Percentiles rank a stretch among this genome's conserved stretches.
These are phyloP conservation scores for Ooceraea biroi DNA, from an alignment of 1,140 invertebrate species.

Conservation along the genomic window DNA sequence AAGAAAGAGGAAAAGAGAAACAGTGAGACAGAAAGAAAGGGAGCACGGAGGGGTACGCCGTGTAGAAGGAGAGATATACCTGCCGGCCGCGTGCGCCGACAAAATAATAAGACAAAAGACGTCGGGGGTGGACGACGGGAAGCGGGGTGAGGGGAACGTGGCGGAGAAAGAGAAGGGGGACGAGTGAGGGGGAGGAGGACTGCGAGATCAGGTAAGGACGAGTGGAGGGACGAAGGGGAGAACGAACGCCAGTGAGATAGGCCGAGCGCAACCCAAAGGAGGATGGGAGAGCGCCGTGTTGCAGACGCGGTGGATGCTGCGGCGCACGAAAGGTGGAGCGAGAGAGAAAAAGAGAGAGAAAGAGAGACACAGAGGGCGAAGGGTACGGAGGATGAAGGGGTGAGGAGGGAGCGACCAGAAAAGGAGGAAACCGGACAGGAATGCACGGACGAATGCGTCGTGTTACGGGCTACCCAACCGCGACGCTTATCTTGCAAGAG, in stretches of 20 bases:
- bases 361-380: neutral
- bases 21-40: constrained; percentile 38
- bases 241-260: constrained; percentile 38
- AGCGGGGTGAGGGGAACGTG: constrained; percentile 22
- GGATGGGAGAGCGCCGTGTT: constrained; percentile 40
- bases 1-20: constrained; percentile 62
- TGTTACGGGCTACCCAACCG: constrained; percentile 53
- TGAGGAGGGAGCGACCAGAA: constrained; percentile 43
- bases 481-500: constrained; percentile 66
- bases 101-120: constrained; percentile 82
- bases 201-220: constrained; percentile 17
- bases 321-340: constrained; percentile 4
- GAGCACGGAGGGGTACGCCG: constrained; percentile 37
- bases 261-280: constrained; percentile 1
- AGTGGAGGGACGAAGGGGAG: constrained; percentile 22
- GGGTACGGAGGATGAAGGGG: neutral
- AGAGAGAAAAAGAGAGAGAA: neutral
- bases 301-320: constrained; percentile 58
- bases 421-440: constrained; percentile 76
- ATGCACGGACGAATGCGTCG: constrained; percentile 73
- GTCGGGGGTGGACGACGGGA: constrained; percentile 67
- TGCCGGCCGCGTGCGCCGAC: constrained; percentile 71
- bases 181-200: neutral
- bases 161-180: neutral
- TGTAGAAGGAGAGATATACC: constrained; percentile 76